Evolutionary conservation across 2,888 invertebrate species (phyloP), one percentile per base, ranked within the genome.

Genomic region (Polyommatus iphigenia): DNA sequence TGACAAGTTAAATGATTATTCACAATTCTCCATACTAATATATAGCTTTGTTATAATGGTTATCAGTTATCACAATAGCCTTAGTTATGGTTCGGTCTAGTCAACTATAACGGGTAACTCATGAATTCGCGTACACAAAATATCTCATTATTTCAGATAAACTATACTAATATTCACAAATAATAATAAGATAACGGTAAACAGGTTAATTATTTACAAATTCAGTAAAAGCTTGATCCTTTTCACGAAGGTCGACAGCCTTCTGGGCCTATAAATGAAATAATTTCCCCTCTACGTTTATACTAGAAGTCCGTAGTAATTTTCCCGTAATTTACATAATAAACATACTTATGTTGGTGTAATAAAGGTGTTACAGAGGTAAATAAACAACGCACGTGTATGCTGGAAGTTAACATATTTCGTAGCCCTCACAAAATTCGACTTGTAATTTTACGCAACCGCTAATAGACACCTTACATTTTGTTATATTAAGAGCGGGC

Each of bases 151-250:
- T 32, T 29, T 18, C 2, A 32, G 67, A 67, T 67, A 32, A 32
- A 29, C 32, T 6, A 15, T 67, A 67, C 13, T 32, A 67, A 32
- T 67, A 29, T 67, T 32, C 29, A 5, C 1, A 13, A 36, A 72
- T 72, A 24, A 72, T 41, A 15, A 24, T 6, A 18, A 54, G 0
- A 7, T 13, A 54, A 75, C 24, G 20, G 18, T 29, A 54, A 75
- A 75, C 29, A 29, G 13, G 46, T 75, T 50, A 75, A 75, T 75
- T 18, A 75, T 29, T 75, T 54, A 75, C 50, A 3, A 75, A 75
- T 75, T 75, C 54, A 29, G 24, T 75, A 75, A 75, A 75, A 75
- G 75, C 50, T 50, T 54, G 75, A 75, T 54, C 54, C 54, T 75
- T 75, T 75, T 75, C 50, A 29, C 32, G 29, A 75, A 75, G 75